Base-by-base conservation (phyloP, 2,113 vertebrate genomes). In the Scopus umbretta region DNA sequence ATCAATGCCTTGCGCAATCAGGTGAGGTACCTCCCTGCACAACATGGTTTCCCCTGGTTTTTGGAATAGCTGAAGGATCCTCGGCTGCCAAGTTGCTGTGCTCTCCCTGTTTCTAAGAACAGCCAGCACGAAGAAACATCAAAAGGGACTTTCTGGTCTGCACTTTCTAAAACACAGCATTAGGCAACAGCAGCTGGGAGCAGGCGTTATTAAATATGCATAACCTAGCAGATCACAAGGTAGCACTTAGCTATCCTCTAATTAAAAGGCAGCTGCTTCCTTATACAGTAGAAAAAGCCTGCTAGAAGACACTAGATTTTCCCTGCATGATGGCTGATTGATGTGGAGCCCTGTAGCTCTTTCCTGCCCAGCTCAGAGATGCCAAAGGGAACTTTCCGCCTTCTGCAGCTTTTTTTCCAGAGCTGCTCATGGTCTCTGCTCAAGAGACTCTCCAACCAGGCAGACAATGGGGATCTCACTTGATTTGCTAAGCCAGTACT, bases 261-360 rank as follows among this genome's bases (percentile, higher is more conserved):
- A 96, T 95, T 96, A 97, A 96, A 94, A 96, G 95, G 92, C 84
- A 95, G 84, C 58, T 88, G 86, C 95, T 87, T 89, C 80, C 91
- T 86, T 62, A 81, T 72, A 43, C 47, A 23, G 73, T 22, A 63
- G 30, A 70, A 95, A 47, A 80, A 88, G 49, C 59, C 75, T 94
- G 53, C 53, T 76, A 13, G 75, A 86, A 90, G 75, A 70, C 92
- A 49, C 45, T 53, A 32, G 68, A n/a, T 87, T 85, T 76, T 75
- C 86, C 62, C 66, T 45, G 49, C 27, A 7, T 68, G 86, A 49
- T 62, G 40, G 62, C 43, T 94, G 73, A 79, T 72, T 72, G 70
- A 89, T 92, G 73, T 89, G 66, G 40, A 94, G 80, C 45, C 56
- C 62, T 38, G 40, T 29, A 90, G 66, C 62, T 73, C 32, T 38